Base-by-base conservation (phyloP, 2,888 invertebrate genomes). In the Elysia crispata region DNA sequence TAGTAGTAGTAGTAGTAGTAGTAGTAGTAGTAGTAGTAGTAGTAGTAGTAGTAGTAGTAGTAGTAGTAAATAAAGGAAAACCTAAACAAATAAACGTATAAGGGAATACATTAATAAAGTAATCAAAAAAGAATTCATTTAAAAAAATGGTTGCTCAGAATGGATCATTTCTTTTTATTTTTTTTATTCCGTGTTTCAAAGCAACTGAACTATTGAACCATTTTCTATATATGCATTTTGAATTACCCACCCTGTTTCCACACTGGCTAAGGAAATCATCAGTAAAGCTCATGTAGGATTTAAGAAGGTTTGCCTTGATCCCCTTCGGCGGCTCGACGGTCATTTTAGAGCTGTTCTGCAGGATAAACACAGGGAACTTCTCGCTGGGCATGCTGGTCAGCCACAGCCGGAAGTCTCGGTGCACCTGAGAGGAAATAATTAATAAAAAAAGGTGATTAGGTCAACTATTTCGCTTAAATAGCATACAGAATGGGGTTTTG, bases 291-390 rank as follows among this genome's bases (percentile, higher is more conserved):
- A 87, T 82, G 85, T 92, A 93, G 1, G 91, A 90, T 81, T 88
- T 89, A 31, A 93, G 91, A 79, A 91, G 94, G 93, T 90, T 96
- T 94, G 49, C 94, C 92, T 96, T 96, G 82, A 96, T 94, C 0
- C 96, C 96, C 79, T 95, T 93, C 0, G 96, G 96, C 0, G 96
- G 96, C 92, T 96, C 96, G 78, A 96, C 94, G 0, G 96, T 96
- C 95, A 96, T 96, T 92, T 96, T 96, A 89, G 95, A 95, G 15
- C 96, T 95, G 87, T 96, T 96, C 90, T 96, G 96, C 83, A 96
- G 93, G 83, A 96, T 94, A n/a, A 95, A 94, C 0, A 95, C 95
- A 0, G 96, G 96, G 92, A 96, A 96, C 91, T 94, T 90, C 0
- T 95, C 95, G 0, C 95, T 95, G 0, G 96, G 96, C 67, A 95